Base-by-base conservation (phyloP, 2,113 vertebrate genomes). In the Gasterosteus nipponicus region DNA sequence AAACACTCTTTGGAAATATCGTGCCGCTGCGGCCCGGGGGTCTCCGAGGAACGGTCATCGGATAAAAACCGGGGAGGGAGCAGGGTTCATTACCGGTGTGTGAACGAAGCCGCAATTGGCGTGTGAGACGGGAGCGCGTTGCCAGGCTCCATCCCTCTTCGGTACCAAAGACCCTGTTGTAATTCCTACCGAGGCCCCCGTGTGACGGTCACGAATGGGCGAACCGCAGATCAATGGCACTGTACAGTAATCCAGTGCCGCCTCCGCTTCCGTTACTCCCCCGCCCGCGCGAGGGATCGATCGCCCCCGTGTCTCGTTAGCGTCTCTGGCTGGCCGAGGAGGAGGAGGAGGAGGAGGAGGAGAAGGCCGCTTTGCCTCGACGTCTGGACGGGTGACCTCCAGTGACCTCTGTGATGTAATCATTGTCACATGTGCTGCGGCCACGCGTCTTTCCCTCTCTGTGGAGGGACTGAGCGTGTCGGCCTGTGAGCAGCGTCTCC, bases 251-350 rank as follows among this genome's bases (percentile, higher is more conserved):
- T 85, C 69, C 69, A 78, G 57, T 31, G 59, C 79, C 33, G 75
- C 85, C 84, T 73, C 80, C 29, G 74, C 78, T 83, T 87, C 87
- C 78, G 80, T 84, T 85, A 78, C 78, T 72, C 69, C 78, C 47
- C 31, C 11, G 16, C 67, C 22, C n/a, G 69, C 39, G 79, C 26
- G 67, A 41, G 46, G 58, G 83, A 90, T 89, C 85, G 77, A 84
- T 87, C 54, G 66, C 62, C 69, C 22, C 38, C 68, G 67, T 78
- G 51, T 91, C 83, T 85, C 70, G 86, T 90, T 90, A 87, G 82
- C n/a, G 81, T 82, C 76, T 75, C 76, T 75, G 62, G 56, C 31
- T 3, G 49, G 15, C 33, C 35, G 3, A 16, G 80, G 62, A 54
- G 57, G 33, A 49, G 29, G 69, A 39, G 35, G 35, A 6, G 35